Base-by-base conservation (phyloP, 2,113 vertebrate species). In the Saimiri boliviensis region DNA sequence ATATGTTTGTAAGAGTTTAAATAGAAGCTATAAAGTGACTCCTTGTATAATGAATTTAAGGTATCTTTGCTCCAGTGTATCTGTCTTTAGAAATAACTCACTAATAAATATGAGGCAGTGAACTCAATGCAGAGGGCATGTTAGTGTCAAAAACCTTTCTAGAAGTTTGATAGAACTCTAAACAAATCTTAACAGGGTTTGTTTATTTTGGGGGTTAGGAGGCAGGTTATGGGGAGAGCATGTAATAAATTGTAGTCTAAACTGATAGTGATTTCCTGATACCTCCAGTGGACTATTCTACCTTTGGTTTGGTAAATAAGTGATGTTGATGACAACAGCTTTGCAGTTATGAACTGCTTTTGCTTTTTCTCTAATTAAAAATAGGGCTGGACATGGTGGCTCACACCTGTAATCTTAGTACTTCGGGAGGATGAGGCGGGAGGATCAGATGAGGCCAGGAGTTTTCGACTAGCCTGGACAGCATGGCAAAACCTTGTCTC, bases 331-430 rank as follows among this genome's bases (percentile, higher is more conserved):
- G 30, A 85, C 27, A 97, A 71, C 4, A 0, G 63, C 68, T 97
- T 90, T 97, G 47, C 40, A 66, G 81, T 71, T 94, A 14, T 80
- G 32, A 97, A 85, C 77, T 54, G 40, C 63, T 86, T 93, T 92
- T 95, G 68, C 13, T 45, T 45, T 63, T 63, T 30, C 12, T 63
- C 27, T 6, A 63, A 63, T 30, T 63, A 63, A 93, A n/a, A n/a
- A 58, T 42, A 20, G 40, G 37, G 3, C 5, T 6, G 23, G 40
- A 23, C 2, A 1, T 27, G 37, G 73, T 45, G 13, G 13, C 73
- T 76, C 23, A 45, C 14, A 8, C 13, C 73, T 76, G 6, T 45
- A 45, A 30, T 76, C 40, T 27, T 14, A 76, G 25, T 13, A 76
- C 25, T 76, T 76, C 17, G 40, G 73, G 73, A 45, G 13, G 40